Conservation (phyloP, 2,888 invertebrate genomes). For the Xestia c-nigrum region DNA sequence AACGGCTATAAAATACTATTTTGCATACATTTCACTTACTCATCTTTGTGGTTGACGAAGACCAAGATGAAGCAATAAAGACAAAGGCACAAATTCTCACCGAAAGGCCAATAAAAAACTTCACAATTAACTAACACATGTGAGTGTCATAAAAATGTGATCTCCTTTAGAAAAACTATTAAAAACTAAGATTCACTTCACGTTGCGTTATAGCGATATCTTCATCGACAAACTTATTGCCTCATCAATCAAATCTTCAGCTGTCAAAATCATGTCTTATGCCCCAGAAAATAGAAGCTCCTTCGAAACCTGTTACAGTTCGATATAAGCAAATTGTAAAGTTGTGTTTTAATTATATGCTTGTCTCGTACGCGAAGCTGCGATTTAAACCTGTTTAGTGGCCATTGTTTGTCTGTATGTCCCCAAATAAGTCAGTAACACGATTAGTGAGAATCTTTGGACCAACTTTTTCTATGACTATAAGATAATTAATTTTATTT, state of each 20-base stretch:
- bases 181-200: constrained; percentile 62
- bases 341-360: constrained; percentile 82
- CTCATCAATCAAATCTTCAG: constrained; percentile 20
- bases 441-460: constrained; percentile 73
- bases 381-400: constrained; percentile 87
- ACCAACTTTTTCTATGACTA: constrained; percentile 50
- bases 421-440: constrained; percentile 75
- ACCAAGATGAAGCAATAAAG: constrained; percentile 70
- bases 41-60: constrained; percentile 35
- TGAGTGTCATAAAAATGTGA: constrained; percentile 67
- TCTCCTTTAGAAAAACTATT: constrained; percentile 64
- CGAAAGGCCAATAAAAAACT: constrained; percentile 63
- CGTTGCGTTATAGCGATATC: constrained; percentile 60
- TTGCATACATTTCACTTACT: constrained; percentile 54
- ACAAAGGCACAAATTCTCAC: constrained; percentile 60
- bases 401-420: constrained; percentile 78
- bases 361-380: constrained; percentile 82
- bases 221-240: constrained; percentile 55
- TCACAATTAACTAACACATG: constrained; percentile 68
- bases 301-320: constrained; percentile 36
- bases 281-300: constrained; percentile 31
- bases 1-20: constrained; percentile 33
- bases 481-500: constrained; percentile 51
- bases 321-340: constrained; percentile 52
- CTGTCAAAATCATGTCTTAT: constrained; percentile 56